These are phyloP conservation scores for Jordanella pulchra DNA, from an alignment of 2,797 vertebrate species.

Conservation along the genomic window DNA sequence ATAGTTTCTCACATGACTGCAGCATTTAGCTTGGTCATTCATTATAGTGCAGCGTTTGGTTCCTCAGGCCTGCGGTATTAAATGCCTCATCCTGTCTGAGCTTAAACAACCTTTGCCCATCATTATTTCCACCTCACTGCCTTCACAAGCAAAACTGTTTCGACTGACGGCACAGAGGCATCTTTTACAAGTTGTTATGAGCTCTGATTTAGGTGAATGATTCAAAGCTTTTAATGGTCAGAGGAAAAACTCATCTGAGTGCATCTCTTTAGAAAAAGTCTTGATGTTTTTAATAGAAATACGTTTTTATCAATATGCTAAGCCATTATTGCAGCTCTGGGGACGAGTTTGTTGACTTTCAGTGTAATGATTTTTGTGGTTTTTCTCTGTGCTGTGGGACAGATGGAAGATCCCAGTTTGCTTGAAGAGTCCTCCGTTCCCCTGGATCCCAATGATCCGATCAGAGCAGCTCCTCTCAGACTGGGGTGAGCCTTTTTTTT, in stretches of 20 bases:
- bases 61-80: not conserved
- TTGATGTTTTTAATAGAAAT: not conserved
- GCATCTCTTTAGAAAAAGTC: not conserved
- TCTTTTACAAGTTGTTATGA: constrained; percentile 54
- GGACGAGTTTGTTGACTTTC: not conserved
- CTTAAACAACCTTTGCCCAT: constrained; percentile 47
- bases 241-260: not conserved
- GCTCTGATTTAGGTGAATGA: constrained; percentile 65
- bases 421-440: constrained; percentile 92
- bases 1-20: constrained; percentile 33
- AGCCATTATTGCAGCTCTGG: not conserved
- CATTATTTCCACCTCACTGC: constrained; percentile 42
- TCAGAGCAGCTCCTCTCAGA: constrained; percentile 86
- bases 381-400: constrained; percentile 45
- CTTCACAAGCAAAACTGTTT: constrained; percentile 32
- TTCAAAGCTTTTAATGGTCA: constrained; percentile 67
- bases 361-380: constrained; percentile 16
- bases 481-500: constrained; percentile 84
- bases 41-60: constrained; percentile 11
- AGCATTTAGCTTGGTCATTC: constrained; percentile 25
- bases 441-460: constrained; percentile 89
- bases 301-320: not conserved
- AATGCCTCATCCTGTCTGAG: not conserved
- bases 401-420: constrained; percentile 99
- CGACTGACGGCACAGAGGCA: constrained; percentile 18